These are phyloP conservation scores for Paracyprichromis sp. DNA, from an alignment of 2,113 vertebrate genomes.

Conservation along the genomic window DNA sequence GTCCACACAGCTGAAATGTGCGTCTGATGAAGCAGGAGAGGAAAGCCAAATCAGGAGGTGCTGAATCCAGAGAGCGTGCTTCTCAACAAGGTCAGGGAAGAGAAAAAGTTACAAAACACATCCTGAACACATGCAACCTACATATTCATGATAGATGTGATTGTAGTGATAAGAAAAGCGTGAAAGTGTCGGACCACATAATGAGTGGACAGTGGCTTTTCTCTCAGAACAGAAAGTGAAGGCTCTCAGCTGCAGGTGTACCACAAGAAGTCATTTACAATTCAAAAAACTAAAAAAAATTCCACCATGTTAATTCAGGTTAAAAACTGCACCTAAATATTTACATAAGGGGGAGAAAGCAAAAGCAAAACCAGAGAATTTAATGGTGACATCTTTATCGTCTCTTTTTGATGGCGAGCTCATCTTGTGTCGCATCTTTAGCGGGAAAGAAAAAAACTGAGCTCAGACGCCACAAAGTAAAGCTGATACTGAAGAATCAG, in stretches of 20 bases:
- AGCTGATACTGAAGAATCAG: background rate
- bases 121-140: background rate
- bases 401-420: background rate
- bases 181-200: background rate
- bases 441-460: background rate
- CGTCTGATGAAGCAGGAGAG: background rate
- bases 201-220: background rate
- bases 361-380: background rate
- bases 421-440: background rate
- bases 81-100: background rate
- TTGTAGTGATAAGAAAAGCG: fast-evolving
- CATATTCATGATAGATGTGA: background rate
- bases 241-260: background rate
- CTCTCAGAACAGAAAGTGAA: background rate
- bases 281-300: too few species aligned
- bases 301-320: background rate
- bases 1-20: background rate
- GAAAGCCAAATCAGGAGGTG: background rate
- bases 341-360: background rate
- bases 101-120: background rate
- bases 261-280: background rate
- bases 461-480: background rate
- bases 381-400: background rate
- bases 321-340: background rate
- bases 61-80: background rate